Evolutionary conservation across 2,797 vertebrate species (phyloP), one percentile per base, ranked within the genome.

Genomic region (Sparus aurata): DNA sequence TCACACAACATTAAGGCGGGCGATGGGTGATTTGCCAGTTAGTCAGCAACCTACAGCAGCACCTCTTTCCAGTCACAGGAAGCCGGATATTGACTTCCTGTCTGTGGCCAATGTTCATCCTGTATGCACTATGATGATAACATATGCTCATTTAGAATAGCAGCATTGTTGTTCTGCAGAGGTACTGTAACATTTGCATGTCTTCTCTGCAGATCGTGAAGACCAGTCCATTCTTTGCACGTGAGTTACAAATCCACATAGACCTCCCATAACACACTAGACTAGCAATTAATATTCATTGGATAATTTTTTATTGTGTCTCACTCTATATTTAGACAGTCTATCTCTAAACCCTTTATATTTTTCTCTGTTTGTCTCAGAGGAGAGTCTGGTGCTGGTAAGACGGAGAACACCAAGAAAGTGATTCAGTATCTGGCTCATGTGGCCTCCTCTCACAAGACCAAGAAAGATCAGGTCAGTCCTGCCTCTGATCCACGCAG

Each of bases 221-320:
- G 98, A 99, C 92, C 98, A 99, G 92, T 98, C 98, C 89, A 99
- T 99, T 87, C 95, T 99, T 85, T 99, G 98, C 98, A 99, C 98
- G 98, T 99, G 95, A 98, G 98, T 98, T 87, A 83, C 65, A 74
- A 3, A 91, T 20, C 3, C 54, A 52, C 17, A 38, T 11, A 53
- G 1, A 18, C 18, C 15, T 54, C 47, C 46, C 49, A 4, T 11
- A 65, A 59, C 34, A 52, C 5, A 2, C 3, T 46, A 13, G 3
- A 72, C 12, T 2, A 63, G 43, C 54, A 68, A 46, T 53, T 15
- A 41, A 52, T 17, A 45, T 4, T 12, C 13, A 10, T 62, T 64
- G 34, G 0, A 38, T 62, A 34, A 9, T 5, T 41, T 7, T 45
- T 20, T 11, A 53, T 62, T 22, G 15, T 3, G 9, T 59, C 12